Percentiles rank a stretch among this genome's conserved stretches.
These are phyloP conservation scores for Megaleporinus macrocephalus DNA, from an alignment of 2,113 vertebrate species.

Conservation along the genomic window DNA sequence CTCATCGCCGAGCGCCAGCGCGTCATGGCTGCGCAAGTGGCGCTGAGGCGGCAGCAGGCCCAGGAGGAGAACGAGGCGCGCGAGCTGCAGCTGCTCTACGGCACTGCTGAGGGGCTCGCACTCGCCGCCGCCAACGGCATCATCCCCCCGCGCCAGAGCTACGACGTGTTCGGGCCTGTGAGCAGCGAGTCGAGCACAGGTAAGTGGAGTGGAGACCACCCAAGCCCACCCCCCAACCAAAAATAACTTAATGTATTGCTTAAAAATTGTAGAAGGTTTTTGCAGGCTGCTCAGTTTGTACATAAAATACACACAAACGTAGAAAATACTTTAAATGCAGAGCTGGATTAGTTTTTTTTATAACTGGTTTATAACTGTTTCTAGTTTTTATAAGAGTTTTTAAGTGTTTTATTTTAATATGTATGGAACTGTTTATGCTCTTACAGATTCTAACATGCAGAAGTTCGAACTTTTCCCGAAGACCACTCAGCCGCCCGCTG, in stretches of 20 bases:
- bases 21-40: conserved; percentile 98
- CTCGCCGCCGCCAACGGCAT: conserved; percentile 97
- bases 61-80: conserved; percentile 98
- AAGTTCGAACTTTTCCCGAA: conserved; percentile 96
- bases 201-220: conserved; percentile 53
- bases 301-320: no score
- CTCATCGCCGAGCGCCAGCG: conserved; percentile 97
- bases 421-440: not conserved
- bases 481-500: conserved; percentile 81
- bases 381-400: no score
- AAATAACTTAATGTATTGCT: no score
- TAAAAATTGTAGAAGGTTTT: no score
- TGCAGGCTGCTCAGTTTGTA: no score
- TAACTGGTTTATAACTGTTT: no score
- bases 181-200: conserved; percentile 81
- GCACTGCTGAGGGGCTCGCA: conserved; percentile 94
- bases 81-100: conserved; percentile 96
- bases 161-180: conserved; percentile 90
- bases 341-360: no score
- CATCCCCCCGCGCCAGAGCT: conserved; percentile 91
- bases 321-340: no score
- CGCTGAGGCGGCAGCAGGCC: conserved; percentile 93
- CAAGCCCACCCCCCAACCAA: no score
- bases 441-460: conserved; percentile 89
- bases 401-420: no score